Evolutionary conservation across 2,113 vertebrate genomes (phyloP).

Genomic region (Hassar affinis): DNA sequence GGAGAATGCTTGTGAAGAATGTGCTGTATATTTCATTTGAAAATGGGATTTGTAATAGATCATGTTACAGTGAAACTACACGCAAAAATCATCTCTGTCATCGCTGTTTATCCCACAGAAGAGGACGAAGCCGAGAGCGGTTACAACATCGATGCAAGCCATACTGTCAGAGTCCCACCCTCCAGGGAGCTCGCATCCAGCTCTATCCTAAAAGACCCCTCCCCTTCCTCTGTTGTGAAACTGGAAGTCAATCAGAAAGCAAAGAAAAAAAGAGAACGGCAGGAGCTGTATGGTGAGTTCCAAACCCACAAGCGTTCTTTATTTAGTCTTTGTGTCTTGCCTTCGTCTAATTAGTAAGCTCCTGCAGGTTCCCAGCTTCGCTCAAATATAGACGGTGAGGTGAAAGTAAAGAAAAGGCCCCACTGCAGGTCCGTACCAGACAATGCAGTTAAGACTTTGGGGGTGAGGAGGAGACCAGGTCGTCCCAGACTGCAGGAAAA

Average conservation of each 20-base stretch:
- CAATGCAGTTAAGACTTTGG: slow-evolving; percentile 64
- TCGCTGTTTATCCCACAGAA: slow-evolving; percentile 52
- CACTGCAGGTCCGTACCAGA: slow-evolving; percentile 58
- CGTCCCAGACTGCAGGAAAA: slow-evolving; percentile 72
- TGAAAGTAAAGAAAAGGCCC: slow-evolving; percentile 85
- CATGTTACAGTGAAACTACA: neutral
- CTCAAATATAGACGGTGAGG: slow-evolving; percentile 76
- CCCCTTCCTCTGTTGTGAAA: slow-evolving; percentile 91
- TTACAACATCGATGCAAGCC: slow-evolving; percentile 83
- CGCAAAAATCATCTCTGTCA: slow-evolving; percentile 37
- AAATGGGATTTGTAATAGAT: neutral
- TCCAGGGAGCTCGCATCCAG: slow-evolving; percentile 68
- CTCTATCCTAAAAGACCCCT: slow-evolving; percentile 78
- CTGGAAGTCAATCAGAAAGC: slow-evolving; percentile 97
- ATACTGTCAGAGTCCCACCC: slow-evolving; percentile 64
- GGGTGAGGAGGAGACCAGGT: slow-evolving; percentile 68
- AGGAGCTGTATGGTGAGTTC: slow-evolving; percentile 84
- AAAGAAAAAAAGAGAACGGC: slow-evolving; percentile 93
- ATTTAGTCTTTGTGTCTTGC: neutral
- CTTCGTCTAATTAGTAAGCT: neutral
- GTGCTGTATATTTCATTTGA: neutral
- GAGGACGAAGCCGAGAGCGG: slow-evolving; percentile 79
- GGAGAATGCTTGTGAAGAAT: neutral
- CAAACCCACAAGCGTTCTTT: neutral
- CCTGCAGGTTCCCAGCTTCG: slow-evolving; percentile 75